These are phyloP conservation scores for Diadumene lineata DNA, from an alignment of 92 coral and sea anemone genomes.

Conservation along the genomic window DNA sequence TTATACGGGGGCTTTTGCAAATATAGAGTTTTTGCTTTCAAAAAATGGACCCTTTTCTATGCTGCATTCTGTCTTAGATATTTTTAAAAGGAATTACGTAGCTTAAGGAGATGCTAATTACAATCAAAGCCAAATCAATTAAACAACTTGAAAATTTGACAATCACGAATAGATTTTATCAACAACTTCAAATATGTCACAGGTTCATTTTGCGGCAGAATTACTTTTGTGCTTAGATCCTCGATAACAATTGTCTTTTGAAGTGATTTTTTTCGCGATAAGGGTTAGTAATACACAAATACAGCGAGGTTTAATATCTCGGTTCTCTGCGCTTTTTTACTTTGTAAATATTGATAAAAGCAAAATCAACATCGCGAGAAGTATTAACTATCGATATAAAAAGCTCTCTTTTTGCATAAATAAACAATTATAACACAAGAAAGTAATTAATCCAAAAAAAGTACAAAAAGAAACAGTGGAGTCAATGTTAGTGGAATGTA, in stretches of 20 bases:
- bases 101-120: neutral
- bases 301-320: neutral
- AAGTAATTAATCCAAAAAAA: too few species aligned
- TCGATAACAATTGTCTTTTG: too few species aligned
- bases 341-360: neutral
- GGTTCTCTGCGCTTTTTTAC: neutral
- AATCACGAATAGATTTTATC: neutral
- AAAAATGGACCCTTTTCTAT: neutral
- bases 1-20: too few species aligned
- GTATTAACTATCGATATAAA: neutral
- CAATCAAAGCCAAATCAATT: neutral
- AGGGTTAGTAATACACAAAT: too few species aligned
- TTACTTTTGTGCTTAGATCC: too few species aligned
- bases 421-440: neutral
- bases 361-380: neutral
- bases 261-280: too few species aligned
- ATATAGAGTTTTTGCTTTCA: neutral
- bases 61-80: neutral
- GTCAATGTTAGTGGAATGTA: neutral
- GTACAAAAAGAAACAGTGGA: too few species aligned
- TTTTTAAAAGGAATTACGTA: neutral
- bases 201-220: neutral
- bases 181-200: neutral
- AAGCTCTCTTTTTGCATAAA: neutral
- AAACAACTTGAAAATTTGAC: neutral